These are phyloP conservation scores for Diachrysia chrysitis DNA, from an alignment of 2,888 invertebrate species.

Conservation along the genomic window DNA sequence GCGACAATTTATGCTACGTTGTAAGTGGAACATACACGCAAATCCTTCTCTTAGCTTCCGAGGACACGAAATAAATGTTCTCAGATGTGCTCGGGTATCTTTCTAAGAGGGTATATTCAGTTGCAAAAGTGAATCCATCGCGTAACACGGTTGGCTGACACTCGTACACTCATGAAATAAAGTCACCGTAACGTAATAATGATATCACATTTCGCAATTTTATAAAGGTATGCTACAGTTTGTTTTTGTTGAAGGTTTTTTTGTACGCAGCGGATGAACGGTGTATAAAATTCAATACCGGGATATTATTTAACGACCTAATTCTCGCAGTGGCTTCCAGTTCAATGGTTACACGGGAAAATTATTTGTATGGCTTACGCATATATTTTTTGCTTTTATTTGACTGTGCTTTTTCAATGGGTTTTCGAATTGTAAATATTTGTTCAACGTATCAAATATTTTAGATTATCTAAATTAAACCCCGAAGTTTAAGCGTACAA, in stretches of 20 bases:
- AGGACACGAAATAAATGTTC: constrained; percentile 16
- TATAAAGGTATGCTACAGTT: not conserved
- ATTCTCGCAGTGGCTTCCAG: not conserved
- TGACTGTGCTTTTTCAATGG: not conserved
- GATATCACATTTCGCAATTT: not conserved
- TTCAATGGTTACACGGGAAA: not conserved
- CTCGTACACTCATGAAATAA: constrained; percentile 6
- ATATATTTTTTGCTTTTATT: not conserved
- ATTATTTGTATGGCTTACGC: not conserved
- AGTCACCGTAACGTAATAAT: constrained; percentile 16
- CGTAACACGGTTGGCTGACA: constrained; percentile 7
- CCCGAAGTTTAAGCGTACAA: too few relatives aligned
- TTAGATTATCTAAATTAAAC: too few relatives aligned
- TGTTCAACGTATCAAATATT: too few relatives aligned
- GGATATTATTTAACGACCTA: not conserved
- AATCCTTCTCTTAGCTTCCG: constrained; percentile 14
- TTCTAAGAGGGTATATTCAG: not conserved
- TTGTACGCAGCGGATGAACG: not conserved
- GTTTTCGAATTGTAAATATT: not conserved
- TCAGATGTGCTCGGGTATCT: constrained; percentile 8
- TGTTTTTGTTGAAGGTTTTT: not conserved
- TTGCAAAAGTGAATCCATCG: constrained; percentile 15
- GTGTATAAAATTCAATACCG: not conserved
- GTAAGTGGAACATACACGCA: constrained; percentile 12
- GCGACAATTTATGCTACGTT: constrained; percentile 20